Percentiles rank a stretch among this genome's conserved stretches.
Conservation (phyloP, 2,888 invertebrate genomes). For the Spodoptera littoralis region DNA sequence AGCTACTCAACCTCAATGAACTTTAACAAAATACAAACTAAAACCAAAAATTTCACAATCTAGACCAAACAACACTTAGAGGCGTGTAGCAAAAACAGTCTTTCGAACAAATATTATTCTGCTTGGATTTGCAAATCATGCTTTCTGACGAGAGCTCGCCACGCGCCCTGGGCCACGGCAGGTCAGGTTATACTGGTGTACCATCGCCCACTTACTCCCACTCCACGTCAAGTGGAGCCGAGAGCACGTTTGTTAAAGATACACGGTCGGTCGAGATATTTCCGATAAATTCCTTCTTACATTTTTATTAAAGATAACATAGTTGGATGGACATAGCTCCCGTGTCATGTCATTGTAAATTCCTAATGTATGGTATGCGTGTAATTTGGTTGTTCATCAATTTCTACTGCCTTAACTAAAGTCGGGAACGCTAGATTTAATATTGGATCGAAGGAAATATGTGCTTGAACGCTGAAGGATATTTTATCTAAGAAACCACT, state of each 20-base stretch:
- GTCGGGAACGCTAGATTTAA: no score
- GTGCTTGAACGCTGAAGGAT: no score
- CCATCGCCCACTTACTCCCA: conserved; percentile 65
- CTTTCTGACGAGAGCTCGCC: conserved; percentile 43
- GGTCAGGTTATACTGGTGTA: conserved; percentile 59
- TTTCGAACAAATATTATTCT: conserved; percentile 39
- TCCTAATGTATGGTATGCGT: conserved; percentile 19
- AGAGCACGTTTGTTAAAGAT: conserved; percentile 70
- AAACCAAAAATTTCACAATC: neutral
- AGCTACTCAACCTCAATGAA: no score
- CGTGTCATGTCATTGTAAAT: conserved; percentile 30
- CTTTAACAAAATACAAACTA: no score
- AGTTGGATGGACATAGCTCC: conserved; percentile 38
- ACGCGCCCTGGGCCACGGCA: conserved; percentile 16
- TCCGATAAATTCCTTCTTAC: conserved; percentile 77
- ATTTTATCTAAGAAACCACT: no score
- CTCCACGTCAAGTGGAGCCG: conserved; percentile 61
- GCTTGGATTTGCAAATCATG: conserved; percentile 53
- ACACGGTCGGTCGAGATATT: conserved; percentile 73
- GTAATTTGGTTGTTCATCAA: conserved; percentile 13
- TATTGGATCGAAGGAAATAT: no score
- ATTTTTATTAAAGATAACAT: conserved; percentile 64
- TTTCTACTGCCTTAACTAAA: neutral
- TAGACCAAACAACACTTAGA: conserved; percentile 18
- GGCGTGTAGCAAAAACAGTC: conserved; percentile 23